Evolutionary conservation across 2,888 invertebrate genomes (phyloP).

Genomic region (Pammene fasciana): DNA sequence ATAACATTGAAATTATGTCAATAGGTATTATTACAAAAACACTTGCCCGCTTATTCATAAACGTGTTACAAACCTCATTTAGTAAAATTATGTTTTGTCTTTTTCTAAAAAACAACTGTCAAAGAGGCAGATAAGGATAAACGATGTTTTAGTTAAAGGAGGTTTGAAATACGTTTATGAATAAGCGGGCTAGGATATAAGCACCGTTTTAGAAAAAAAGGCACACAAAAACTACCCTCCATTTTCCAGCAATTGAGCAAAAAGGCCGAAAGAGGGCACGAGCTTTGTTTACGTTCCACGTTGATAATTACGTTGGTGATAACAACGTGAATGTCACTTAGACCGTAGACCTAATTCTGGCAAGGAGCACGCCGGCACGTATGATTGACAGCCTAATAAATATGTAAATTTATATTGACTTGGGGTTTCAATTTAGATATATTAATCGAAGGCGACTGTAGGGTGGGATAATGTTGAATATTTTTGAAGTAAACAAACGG

Average conservation of each 20-base stretch:
- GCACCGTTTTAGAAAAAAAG: too few relatives aligned
- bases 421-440: slow-evolving; percentile 28
- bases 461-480: not conserved
- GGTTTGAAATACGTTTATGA: too few relatives aligned
- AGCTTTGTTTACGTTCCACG: not conserved
- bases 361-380: slow-evolving; percentile 34
- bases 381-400: slow-evolving; percentile 40
- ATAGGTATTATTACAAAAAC: too few relatives aligned
- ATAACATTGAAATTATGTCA: too few relatives aligned
- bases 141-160: too few relatives aligned
- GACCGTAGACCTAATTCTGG: slow-evolving; percentile 29
- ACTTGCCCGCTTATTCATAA: too few relatives aligned
- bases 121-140: too few relatives aligned
- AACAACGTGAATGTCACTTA: slow-evolving; percentile 19
- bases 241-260: not conserved
- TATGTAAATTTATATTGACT: slow-evolving; percentile 40
- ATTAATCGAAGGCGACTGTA: not conserved
- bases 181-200: too few relatives aligned
- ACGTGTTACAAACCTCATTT: too few relatives aligned
- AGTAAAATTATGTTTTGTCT: too few relatives aligned
- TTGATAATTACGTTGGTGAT: slow-evolving; percentile 14
- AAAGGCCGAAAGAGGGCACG: not conserved
- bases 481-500: not conserved
- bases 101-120: too few relatives aligned
- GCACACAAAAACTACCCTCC: not conserved